Conservation (phyloP, 2,797 vertebrate genomes). For the Typhlichthys eigenmanni region DNA sequence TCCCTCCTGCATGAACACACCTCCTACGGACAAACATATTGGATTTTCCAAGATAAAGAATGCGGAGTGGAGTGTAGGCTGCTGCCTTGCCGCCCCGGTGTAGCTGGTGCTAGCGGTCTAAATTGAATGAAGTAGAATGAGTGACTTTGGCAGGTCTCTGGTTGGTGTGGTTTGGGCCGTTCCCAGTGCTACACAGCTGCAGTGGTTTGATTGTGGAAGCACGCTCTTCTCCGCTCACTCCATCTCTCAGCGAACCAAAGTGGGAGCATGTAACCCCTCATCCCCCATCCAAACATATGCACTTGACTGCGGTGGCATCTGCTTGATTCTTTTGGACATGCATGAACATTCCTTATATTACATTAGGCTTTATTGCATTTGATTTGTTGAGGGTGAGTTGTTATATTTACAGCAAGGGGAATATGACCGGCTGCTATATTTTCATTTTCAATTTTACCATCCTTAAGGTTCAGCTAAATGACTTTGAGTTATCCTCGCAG, state of each 20-base stretch:
- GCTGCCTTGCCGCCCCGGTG: constrained; percentile 34
- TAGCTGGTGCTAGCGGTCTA: constrained; percentile 52
- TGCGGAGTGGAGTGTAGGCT: constrained; percentile 39
- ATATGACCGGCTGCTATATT: constrained; percentile 50
- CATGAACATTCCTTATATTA: constrained; percentile 52
- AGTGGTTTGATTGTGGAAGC: constrained; percentile 47
- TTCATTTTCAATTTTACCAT: constrained; percentile 56
- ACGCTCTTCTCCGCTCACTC: constrained; percentile 53
- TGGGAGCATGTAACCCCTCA: constrained; percentile 26
- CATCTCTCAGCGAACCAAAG: constrained; percentile 46
- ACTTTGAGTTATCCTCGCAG: constrained; percentile 34
- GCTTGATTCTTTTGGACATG: constrained; percentile 54
- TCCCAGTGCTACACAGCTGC: constrained; percentile 66
- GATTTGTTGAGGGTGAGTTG: constrained; percentile 48
- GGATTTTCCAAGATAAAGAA: constrained; percentile 33
- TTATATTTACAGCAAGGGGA: constrained; percentile 38
- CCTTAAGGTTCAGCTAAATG: constrained; percentile 52
- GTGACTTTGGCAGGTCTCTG: constrained; percentile 68
- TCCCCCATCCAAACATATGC: constrained; percentile 40
- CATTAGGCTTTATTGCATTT: constrained; percentile 52
- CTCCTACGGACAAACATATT: constrained; percentile 19
- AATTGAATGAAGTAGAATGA: constrained; percentile 66
- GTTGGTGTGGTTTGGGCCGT: constrained; percentile 73
- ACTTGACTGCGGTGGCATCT: constrained; percentile 36
- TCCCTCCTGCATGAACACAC: constrained; percentile 8